Conservation (phyloP, 2,113 vertebrate species). For the Oncorhynchus gorbuscha region DNA sequence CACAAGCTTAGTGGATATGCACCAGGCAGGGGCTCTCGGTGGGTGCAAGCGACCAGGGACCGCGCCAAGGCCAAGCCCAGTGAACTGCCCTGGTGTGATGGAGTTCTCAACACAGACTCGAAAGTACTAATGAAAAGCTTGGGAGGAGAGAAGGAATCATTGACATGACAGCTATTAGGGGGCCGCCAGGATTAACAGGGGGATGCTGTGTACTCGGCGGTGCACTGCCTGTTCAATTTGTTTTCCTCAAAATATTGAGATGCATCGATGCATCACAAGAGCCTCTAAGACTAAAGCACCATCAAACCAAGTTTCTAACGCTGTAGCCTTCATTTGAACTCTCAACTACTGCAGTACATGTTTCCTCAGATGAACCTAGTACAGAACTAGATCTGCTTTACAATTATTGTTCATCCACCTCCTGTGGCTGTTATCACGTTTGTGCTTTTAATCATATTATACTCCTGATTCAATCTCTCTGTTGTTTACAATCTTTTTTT, state of each 20-base stretch:
- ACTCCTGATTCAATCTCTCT: background rate
- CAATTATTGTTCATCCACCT: conserved; percentile 50
- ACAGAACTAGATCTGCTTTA: conserved; percentile 29
- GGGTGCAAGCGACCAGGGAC: conserved; percentile 44
- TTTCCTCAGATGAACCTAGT: conserved; percentile 53
- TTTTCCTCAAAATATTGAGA: conserved; percentile 29
- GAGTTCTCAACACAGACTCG: conserved; percentile 19
- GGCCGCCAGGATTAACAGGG: conserved; percentile 21
- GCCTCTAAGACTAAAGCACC: conserved; percentile 28
- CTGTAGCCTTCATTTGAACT: conserved; percentile 44
- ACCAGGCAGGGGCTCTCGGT: conserved; percentile 44
- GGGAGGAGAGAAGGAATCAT: conserved; percentile 13
- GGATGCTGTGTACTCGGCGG: conserved; percentile 41
- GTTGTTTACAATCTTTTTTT: conserved; percentile 42
- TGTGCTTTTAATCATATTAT: conserved; percentile 57
- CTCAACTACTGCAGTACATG: conserved; percentile 17
- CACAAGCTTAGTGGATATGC: conserved; percentile 68
- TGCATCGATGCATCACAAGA: conserved; percentile 48
- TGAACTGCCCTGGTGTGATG: conserved; percentile 24
- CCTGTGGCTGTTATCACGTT: conserved; percentile 24
- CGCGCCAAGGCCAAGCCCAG: conserved; percentile 33
- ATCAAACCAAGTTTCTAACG: conserved; percentile 24
- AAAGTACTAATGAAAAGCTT: background rate
- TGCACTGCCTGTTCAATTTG: conserved; percentile 58
- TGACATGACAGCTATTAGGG: conserved; percentile 49